Evolutionary conservation across 1,140 invertebrate species (phyloP).

Genomic region (Dendroctonus valens): DNA sequence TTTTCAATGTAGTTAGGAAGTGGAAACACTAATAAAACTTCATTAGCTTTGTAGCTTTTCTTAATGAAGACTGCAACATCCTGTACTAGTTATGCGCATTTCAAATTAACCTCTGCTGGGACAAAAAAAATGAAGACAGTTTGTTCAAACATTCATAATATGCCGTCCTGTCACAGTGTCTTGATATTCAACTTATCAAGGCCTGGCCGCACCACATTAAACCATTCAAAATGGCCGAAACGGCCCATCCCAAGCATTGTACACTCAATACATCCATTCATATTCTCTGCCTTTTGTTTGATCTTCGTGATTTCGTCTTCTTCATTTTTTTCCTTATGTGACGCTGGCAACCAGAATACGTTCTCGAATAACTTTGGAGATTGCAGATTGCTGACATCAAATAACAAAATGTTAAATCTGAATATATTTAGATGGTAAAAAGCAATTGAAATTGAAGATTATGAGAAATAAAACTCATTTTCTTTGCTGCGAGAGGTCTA

Average conservation of each 20-base stretch:
- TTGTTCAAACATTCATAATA: constrained; percentile 7
- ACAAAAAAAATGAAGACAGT: not conserved
- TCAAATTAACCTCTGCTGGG: not conserved
- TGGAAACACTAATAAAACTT: too few species aligned
- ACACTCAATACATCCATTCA: constrained; percentile 17
- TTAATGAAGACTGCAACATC: too few species aligned
- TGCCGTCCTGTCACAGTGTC: constrained; percentile 9
- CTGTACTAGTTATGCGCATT: not conserved
- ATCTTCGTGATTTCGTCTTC: constrained; percentile 11
- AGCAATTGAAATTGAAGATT: too few species aligned
- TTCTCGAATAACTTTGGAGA: too few species aligned
- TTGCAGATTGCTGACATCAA: not conserved
- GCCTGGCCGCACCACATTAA: constrained; percentile 15
- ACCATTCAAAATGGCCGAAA: constrained; percentile 34
- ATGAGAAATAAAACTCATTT: too few species aligned
- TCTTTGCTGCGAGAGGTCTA: too few species aligned
- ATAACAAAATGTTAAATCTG: not conserved
- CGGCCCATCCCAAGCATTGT: constrained; percentile 23
- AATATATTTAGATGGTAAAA: not conserved
- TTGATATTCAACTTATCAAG: constrained; percentile 30
- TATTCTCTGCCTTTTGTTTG: constrained; percentile 21
- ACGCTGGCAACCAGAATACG: too few species aligned
- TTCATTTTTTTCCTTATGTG: constrained; percentile 1
- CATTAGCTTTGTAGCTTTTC: too few species aligned
- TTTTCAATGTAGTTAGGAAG: too few species aligned